Base-by-base conservation (phyloP, 2,888 invertebrate species). In the Plebejus argus region DNA sequence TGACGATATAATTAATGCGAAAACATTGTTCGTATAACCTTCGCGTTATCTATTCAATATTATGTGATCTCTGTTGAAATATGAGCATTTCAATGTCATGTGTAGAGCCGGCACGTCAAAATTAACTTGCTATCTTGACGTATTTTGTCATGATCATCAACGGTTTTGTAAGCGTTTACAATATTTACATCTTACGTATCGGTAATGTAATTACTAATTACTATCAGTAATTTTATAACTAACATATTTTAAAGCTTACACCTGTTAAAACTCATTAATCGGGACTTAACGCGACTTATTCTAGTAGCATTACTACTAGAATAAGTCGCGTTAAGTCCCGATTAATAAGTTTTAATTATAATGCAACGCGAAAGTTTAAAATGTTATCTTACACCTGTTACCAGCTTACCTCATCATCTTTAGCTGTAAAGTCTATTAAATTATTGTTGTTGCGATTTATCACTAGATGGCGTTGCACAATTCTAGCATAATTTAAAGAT, bases 1-100 rank as follows among this genome's bases (percentile, higher is more conserved):
- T 89, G 90, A 91, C 91, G 90, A 85, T 83, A 84, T 89, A 88
- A 91, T 91, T 90, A 89, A 88, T 86, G 85, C 85, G 82, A 82
- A 85, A 86, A 86, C 85, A 82, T 83, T 82, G 84, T 86, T 86
- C 82, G 82, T 82, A 81, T 79, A 86, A 86, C 89, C 87, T 89
- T 88, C 79, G 77, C 70, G 79, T 78, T 79, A 79, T 80, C 78
- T 78, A 77, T 79, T 78, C 78, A 28, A 71, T 72, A 77, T 58
- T 39, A 45, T 58, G 72, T 58, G 72, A 72, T 72, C 58, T 23
- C 45, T 77, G 45, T 28, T 33, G 61, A 71, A 77, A 77, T 61
- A 45, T 28, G 28, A 74, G 49, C 53, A 28, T 74, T 74, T 74
- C 74, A 74, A 74, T 74, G 74, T 53, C 74, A 74, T 23, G 74